phyloP scores from a whole-genome alignment of 2,113 vertebrate species.

The Platysteira castanea region DNA sequence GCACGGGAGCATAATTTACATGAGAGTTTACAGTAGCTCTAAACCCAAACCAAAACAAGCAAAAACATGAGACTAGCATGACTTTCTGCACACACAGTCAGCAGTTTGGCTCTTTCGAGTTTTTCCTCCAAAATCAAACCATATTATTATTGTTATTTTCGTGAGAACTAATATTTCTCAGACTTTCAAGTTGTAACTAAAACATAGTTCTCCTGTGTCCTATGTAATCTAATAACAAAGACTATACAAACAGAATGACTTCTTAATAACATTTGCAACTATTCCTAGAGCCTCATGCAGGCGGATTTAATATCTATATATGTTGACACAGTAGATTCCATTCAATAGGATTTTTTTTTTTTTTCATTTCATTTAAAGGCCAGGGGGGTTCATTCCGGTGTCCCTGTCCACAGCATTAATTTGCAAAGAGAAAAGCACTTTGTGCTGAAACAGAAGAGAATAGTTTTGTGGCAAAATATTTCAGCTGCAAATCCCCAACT shows the following conservation, averaged over 20 bases:
- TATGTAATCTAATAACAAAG: conserved; percentile 12
- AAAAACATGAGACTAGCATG: not conserved
- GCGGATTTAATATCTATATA: not conserved
- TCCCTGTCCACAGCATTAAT: not conserved
- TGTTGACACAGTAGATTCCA: conserved; percentile 32
- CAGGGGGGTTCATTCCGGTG: not conserved
- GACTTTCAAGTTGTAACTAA: not conserved
- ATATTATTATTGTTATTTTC: not conserved
- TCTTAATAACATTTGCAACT: conserved; percentile 24
- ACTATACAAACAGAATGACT: not conserved
- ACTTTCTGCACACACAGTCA: not conserved
- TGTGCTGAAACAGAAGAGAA: conserved; percentile 6
- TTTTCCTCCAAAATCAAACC: not conserved
- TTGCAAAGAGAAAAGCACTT: conserved; percentile 16
- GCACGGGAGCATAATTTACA: not conserved
- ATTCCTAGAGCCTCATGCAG: not conserved
- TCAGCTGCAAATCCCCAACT: not conserved
- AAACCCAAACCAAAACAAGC: not conserved
- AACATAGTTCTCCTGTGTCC: not conserved
- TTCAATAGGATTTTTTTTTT: not conserved
- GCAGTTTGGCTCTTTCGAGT: not conserved
- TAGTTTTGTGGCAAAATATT: conserved; percentile 3
- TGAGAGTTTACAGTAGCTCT: not conserved
- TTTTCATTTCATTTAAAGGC: not conserved
- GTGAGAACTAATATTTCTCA: not conserved